Conservation (phyloP, 2,888 invertebrate genomes). For the Drosophila cyrtoloma region DNA sequence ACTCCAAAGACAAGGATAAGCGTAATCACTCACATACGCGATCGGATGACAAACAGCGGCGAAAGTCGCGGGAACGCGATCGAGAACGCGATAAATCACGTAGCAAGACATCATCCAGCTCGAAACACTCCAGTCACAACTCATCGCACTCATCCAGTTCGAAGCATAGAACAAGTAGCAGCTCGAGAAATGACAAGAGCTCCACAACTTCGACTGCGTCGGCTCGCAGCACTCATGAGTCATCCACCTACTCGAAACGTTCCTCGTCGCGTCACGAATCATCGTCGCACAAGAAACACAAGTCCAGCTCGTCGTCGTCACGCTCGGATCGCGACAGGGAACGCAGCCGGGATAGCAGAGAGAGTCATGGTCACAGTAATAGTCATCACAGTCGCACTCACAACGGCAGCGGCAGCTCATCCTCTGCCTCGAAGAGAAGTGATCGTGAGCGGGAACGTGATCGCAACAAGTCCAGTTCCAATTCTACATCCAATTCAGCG, state of each 20-base stretch:
- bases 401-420: slow-evolving; percentile 49
- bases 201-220: slow-evolving; percentile 48
- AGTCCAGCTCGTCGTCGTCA: slow-evolving; percentile 68
- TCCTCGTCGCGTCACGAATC: slow-evolving; percentile 61
- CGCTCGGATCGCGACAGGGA: slow-evolving; percentile 60
- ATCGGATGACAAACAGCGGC: slow-evolving; percentile 55
- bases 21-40: slow-evolving; percentile 50
- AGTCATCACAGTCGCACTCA: slow-evolving; percentile 57
- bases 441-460: slow-evolving; percentile 58
- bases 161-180: slow-evolving; percentile 61
- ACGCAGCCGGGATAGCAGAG: slow-evolving; percentile 40
- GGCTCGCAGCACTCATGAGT: slow-evolving; percentile 59
- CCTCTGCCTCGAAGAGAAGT: slow-evolving; percentile 57
- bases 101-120: slow-evolving; percentile 65
- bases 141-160: slow-evolving; percentile 61
- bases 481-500: slow-evolving; percentile 41
- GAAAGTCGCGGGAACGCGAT: slow-evolving; percentile 56
- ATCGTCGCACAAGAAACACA: slow-evolving; percentile 57
- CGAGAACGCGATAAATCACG: slow-evolving; percentile 60
- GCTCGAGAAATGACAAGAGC: slow-evolving; percentile 66
- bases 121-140: slow-evolving; percentile 67
- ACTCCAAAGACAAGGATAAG: slow-evolving; percentile 47
- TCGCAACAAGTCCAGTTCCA: slow-evolving; percentile 55
- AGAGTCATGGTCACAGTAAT: slow-evolving; percentile 58
- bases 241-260: slow-evolving; percentile 57